Percentiles rank a stretch among this genome's conserved stretches.
phyloP scores from a whole-genome alignment of 2,888 invertebrate species.

The Dasysyrphus albostriatus region DNA sequence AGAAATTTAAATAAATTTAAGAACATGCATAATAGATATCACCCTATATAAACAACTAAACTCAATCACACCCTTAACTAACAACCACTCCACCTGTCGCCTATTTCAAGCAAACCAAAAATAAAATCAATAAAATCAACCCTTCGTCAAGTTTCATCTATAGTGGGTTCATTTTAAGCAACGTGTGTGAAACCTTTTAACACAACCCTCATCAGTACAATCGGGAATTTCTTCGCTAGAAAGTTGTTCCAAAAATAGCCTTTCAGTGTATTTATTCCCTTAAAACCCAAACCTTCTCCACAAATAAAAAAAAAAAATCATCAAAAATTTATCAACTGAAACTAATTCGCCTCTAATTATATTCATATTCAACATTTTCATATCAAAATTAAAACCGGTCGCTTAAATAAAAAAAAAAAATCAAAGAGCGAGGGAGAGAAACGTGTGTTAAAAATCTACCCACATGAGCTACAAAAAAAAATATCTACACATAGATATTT shows the following conservation, averaged over 20 bases:
- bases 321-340: constrained; percentile 26
- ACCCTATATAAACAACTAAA: constrained; percentile 69
- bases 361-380: constrained; percentile 21
- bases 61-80: constrained; percentile 57
- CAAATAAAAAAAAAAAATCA: constrained; percentile 10
- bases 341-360: constrained; percentile 18
- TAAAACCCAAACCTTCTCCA: constrained; percentile 32
- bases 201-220: constrained; percentile 63
- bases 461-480: constrained; percentile 55
- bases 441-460: constrained; percentile 55
- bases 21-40: not conserved
- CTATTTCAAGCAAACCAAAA: constrained; percentile 33
- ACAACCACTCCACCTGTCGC: constrained; percentile 59
- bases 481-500: constrained; percentile 9
- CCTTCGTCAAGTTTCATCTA: constrained; percentile 78
- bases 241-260: constrained; percentile 48
- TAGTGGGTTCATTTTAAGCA: constrained; percentile 45
- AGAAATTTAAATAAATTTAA: no score
- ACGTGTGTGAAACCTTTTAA: constrained; percentile 70
- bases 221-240: constrained; percentile 55
- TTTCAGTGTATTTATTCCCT: constrained; percentile 40
- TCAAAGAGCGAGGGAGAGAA: constrained; percentile 27
- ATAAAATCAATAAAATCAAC: constrained; percentile 82
- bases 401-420: constrained; percentile 10
- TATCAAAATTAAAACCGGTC: constrained; percentile 55